Base-by-base conservation (phyloP, 2,797 vertebrate species). In the Paramormyrops hopkinsi region DNA sequence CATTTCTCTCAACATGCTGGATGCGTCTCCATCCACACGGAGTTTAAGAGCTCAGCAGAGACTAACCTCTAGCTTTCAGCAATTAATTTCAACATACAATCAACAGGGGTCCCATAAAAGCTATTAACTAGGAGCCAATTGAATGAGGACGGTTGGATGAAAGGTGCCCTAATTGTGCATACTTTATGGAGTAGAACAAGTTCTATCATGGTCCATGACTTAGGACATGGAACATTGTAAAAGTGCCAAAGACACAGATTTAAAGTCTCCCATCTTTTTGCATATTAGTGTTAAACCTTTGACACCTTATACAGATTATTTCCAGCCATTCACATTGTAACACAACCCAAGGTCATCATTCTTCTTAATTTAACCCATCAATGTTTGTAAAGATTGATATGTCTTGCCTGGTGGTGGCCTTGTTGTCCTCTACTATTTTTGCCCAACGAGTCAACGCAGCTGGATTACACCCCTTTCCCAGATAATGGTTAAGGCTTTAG, bases 401-500 rank as follows among this genome's bases (percentile, higher is more conserved):
- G 65, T 73, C 12, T 73, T 22, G 25, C n/a, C 3, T 3, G 17
- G 2, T 2, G 82, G 46, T 25, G n/a, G 22, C n/a, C n/a, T 50
- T 44, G n/a, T 48, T 83, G 44, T 22, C 46, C 46, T 22, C 19
- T 84, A n/a, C 53, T 41, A 12, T 9, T 59, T 87, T 3, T 14
- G 53, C 11, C 33, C 86, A 87, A 33, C 22, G 22, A 22, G 37
- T 29, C 54, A 37, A 19, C 12, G 6, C 25, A 86, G 51, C 84
- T 54, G 37, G 29, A 87, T 73, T 54, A 19, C 41, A 14, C 46
- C 1, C 33, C 1, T n/a, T 33, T 37, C 82, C 69, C 59, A 44
- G 44, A 50, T 69, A 84, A 88, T 88, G 87, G 76, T 84, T 91
- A 14, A 83, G 2, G 11, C 11, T 29, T 85, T 89, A 84, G 90